Percentiles rank a stretch among this genome's conserved stretches.
phyloP scores from a whole-genome alignment of 2,888 invertebrate species.

The Endotricha flammealis region DNA sequence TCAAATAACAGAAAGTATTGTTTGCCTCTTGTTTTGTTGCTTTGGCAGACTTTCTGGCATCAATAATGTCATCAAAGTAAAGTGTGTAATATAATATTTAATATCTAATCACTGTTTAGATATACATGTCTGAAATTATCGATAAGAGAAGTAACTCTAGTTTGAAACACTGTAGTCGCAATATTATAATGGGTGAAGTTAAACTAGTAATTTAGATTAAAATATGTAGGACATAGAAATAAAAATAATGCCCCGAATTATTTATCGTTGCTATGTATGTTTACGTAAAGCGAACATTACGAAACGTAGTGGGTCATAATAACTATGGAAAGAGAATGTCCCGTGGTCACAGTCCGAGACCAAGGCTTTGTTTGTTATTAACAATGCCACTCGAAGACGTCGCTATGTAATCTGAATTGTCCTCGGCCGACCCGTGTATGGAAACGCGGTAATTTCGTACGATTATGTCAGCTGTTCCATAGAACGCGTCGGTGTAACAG shows the following conservation, averaged over 20 bases:
- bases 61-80: conserved; percentile 6
- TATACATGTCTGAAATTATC: too few relatives aligned
- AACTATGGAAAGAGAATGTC: conserved; percentile 53
- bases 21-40: conserved; percentile 1
- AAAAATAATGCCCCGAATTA: not conserved
- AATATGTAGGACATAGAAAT: not conserved
- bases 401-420: conserved; percentile 54
- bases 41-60: conserved; percentile 10
- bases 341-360: conserved; percentile 51
- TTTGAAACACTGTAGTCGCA: too few relatives aligned
- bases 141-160: too few relatives aligned
- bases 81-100: too few relatives aligned
- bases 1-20: too few relatives aligned
- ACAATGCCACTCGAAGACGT: conserved; percentile 51
- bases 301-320: conserved; percentile 43
- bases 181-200: too few relatives aligned
- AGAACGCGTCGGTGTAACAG: conserved; percentile 53
- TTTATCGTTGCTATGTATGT: conserved; percentile 11
- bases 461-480: conserved; percentile 66
- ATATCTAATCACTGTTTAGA: too few relatives aligned
- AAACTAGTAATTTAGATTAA: too few relatives aligned
- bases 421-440: conserved; percentile 46
- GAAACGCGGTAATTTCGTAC: conserved; percentile 55
- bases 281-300: conserved; percentile 33
- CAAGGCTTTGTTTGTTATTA: conserved; percentile 60